Conservation (phyloP, 2,888 invertebrate species). For the Tortrix viridana region DNA sequence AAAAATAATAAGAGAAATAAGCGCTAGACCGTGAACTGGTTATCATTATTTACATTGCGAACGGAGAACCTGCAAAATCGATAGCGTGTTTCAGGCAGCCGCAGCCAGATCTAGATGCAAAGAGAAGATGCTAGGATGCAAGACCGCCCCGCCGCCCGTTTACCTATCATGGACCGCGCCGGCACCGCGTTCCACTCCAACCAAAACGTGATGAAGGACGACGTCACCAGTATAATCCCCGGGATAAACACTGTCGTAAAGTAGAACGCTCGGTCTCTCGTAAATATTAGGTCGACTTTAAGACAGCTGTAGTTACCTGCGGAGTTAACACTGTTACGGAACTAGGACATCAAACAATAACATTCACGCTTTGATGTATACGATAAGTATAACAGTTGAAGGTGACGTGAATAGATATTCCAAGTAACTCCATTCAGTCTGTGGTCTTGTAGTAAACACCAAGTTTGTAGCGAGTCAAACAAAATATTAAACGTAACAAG, state of each 20-base stretch:
- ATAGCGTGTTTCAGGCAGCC: conserved; percentile 78
- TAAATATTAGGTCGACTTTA: conserved; percentile 93
- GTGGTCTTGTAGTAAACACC: conserved; percentile 72
- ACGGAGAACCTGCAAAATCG: conserved; percentile 61
- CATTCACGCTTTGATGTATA: conserved; percentile 33
- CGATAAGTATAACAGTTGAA: conserved; percentile 46
- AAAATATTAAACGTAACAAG: conserved; percentile 57
- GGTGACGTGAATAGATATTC: conserved; percentile 65
- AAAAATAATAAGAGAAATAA: conserved; percentile 57
- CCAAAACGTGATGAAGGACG: conserved; percentile 95
- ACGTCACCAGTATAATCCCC: conserved; percentile 94
- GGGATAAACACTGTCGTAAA: conserved; percentile 96
- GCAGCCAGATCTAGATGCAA: conserved; percentile 67
- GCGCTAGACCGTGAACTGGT: conserved; percentile 34
- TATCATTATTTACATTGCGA: conserved; percentile 58
- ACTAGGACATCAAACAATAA: conserved; percentile 35
- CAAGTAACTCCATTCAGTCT: conserved; percentile 84
- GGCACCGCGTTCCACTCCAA: conserved; percentile 96
- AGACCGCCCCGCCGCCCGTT: conserved; percentile 58
- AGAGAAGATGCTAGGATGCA: conserved; percentile 47
- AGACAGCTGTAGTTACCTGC: conserved; percentile 96
- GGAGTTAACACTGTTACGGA: conserved; percentile 70
- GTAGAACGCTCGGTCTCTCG: conserved; percentile 94
- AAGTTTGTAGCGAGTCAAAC: conserved; percentile 38
- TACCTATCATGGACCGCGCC: conserved; percentile 95